Percentiles rank a stretch among this genome's conserved stretches.
phyloP scores from a whole-genome alignment of 2,113 vertebrate species.

The Melanotaenia duboulayi region DNA sequence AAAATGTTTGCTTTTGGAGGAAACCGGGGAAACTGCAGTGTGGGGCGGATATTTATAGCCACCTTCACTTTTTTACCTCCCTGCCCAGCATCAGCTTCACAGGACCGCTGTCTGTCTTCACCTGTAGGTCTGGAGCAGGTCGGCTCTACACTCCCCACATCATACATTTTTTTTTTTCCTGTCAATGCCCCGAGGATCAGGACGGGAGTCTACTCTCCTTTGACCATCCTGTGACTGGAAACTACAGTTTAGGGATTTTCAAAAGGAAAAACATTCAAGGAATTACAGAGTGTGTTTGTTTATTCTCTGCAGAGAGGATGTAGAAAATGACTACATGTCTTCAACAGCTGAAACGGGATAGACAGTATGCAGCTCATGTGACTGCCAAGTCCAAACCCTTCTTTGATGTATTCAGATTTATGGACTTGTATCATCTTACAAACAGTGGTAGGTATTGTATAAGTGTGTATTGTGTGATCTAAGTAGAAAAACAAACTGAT shows the following conservation, averaged over 20 bases:
- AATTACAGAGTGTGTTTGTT: conserved; percentile 64
- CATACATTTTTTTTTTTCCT: conserved; percentile 33
- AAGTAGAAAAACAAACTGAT: conserved; percentile 48
- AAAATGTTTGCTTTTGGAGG: conserved; percentile 73
- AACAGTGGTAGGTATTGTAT: conserved; percentile 28
- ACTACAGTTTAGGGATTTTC: conserved; percentile 45
- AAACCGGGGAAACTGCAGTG: conserved; percentile 66
- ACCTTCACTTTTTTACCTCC: conserved; percentile 22
- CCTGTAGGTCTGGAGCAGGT: conserved; percentile 57
- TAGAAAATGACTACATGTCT: conserved; percentile 62
- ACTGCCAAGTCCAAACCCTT: conserved; percentile 24
- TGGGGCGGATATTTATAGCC: conserved; percentile 69
- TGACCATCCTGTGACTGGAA: conserved; percentile 58
- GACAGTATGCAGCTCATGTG: conserved; percentile 42
- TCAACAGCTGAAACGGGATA: conserved; percentile 55
- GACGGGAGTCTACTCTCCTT: conserved; percentile 37
- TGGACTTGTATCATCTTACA: conserved; percentile 47
- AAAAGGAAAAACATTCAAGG: conserved; percentile 41
- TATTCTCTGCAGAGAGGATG: conserved; percentile 60
- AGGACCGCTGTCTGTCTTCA: conserved; percentile 57
- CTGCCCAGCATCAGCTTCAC: conserved; percentile 41
- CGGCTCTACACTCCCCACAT: conserved; percentile 54
- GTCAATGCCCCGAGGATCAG: conserved; percentile 50
- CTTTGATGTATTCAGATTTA: conserved; percentile 63
- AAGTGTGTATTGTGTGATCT: conserved; percentile 41